Evolutionary conservation across 2,888 invertebrate species (phyloP).

Genomic region (Clitarchus hookeri): DNA sequence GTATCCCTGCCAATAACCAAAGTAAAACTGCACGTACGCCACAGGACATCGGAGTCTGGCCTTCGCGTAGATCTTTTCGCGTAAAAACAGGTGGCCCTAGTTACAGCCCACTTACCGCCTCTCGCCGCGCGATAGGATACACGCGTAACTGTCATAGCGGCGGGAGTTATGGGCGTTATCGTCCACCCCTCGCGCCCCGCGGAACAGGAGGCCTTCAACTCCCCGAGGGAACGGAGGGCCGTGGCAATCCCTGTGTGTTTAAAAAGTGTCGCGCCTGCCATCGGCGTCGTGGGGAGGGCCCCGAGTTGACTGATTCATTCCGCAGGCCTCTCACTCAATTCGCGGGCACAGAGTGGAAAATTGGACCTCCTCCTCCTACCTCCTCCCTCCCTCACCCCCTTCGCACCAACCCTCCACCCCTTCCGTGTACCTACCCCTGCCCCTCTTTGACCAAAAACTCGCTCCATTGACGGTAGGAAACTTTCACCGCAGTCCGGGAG

Average conservation of each 20-base stretch:
- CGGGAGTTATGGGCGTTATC: background rate
- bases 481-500: background rate
- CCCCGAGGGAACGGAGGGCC: background rate
- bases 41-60: no score
- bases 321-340: conserved; percentile 37
- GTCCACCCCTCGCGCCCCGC: background rate
- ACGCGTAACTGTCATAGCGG: background rate
- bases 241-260: conserved; percentile 16
- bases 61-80: no score
- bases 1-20: no score
- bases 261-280: conserved; percentile 32
- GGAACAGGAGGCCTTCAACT: background rate
- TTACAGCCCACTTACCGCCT: background rate
- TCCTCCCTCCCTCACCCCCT: background rate
- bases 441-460: background rate
- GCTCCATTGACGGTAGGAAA: background rate
- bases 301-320: conserved; percentile 37
- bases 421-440: background rate
- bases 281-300: conserved; percentile 9
- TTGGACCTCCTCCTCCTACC: conserved; percentile 34
- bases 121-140: background rate
- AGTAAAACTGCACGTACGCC: no score
- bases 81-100: no score
- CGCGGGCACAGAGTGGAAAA: conserved; percentile 40
- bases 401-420: conserved; percentile 27